Conservation (phyloP, 1,140 invertebrate genomes). For the Drosophila takahashii region DNA sequence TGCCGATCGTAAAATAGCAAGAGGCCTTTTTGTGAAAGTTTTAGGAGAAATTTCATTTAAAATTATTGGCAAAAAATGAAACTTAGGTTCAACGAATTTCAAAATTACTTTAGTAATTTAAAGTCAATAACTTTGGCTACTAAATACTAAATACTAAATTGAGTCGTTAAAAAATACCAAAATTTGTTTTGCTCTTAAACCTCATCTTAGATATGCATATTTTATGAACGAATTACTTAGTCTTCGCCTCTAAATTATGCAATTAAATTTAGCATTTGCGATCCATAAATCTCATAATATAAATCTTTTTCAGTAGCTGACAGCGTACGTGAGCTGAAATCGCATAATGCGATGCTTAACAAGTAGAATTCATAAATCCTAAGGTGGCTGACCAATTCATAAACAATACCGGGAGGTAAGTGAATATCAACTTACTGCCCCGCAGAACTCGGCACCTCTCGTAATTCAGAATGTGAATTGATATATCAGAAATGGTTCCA, state of each 20-base stretch:
- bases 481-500: slow-evolving; percentile 62
- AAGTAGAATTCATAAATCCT: slow-evolving; percentile 31
- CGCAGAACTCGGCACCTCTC: slow-evolving; percentile 21
- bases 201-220: slow-evolving; percentile 1
- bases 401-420: slow-evolving; percentile 23
- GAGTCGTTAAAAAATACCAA: background rate
- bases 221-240: background rate
- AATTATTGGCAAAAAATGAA: background rate
- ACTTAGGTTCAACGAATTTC: background rate
- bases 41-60: background rate
- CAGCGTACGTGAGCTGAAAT: slow-evolving; percentile 54
- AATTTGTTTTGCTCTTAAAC: background rate
- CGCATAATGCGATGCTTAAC: slow-evolving; percentile 19
- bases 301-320: slow-evolving; percentile 31
- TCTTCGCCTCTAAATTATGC: slow-evolving; percentile 5
- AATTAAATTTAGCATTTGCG: slow-evolving; percentile 6
- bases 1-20: background rate
- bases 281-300: slow-evolving; percentile 22
- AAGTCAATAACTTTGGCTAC: too few species aligned
- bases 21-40: slow-evolving; percentile 24
- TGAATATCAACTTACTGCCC: slow-evolving; percentile 1
- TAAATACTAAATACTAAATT: background rate
- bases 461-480: slow-evolving; percentile 53
- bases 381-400: slow-evolving; percentile 28
- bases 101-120: too few species aligned